Evolutionary conservation across 2,797 vertebrate genomes (phyloP), one percentile per base, ranked within the genome.

Genomic region (Gymnothorax reevesii): DNA sequence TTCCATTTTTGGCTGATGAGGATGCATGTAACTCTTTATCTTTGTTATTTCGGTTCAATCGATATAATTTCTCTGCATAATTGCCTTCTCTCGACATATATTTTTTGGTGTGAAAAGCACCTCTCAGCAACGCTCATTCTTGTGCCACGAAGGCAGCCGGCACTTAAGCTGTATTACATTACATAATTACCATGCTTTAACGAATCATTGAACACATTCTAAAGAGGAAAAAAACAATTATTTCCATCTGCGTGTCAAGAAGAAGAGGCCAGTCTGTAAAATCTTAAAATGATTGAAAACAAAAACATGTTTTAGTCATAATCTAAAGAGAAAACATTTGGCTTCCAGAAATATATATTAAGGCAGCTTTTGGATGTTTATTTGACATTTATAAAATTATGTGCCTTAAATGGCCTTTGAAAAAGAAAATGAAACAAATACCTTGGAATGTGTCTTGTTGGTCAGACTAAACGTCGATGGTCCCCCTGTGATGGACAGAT

Each of bases 61-160:
- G 93, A 88, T 95, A 90, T 94, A 90, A 94, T 92, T 91, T 92
- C 92, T 96, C 94, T 99, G 97, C 99, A 99, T 99, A 99, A 98
- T 99, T 99, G 99, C 98, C 99, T 99, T 97, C 98, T 99, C 98
- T 99, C 97, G 71, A 92, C 92, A 96, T 96, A 96, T 96, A 96
- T 94, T 94, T 94, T 97, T 97, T 97, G 96, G 97, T 97, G 95
- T 96, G 94, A 95, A 95, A 92, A 93, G 96, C 94, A 97, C 97
- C 97, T 98, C 96, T 96, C 95, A 97, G 96, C 97, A 97, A 97
- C 98, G 97, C 96, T 94, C 94, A 92, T 89, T 91, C 95, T 92
- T 49, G 84, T 55, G 71, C 33, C 33, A 9, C 22, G 62, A 27
- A 33, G 59, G 27, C 25, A 60, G 27, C 60, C 69, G 60, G 42